Percentiles rank a stretch among this genome's conserved stretches.
These are phyloP conservation scores for Lutraria rhynchaena DNA, from an alignment of 1,140 invertebrate genomes.

Conservation along the genomic window DNA sequence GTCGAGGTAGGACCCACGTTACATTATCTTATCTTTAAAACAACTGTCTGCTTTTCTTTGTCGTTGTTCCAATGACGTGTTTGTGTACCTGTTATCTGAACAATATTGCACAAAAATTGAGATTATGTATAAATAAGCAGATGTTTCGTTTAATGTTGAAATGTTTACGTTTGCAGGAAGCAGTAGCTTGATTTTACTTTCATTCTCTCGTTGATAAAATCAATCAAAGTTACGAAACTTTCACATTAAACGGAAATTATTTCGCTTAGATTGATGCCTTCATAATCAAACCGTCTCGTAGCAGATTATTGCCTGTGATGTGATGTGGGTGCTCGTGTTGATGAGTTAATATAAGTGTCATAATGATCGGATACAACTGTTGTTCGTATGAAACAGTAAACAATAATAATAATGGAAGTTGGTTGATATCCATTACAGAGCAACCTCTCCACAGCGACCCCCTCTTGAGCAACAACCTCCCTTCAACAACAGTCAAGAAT, in stretches of 20 bases:
- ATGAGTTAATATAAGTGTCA: neutral
- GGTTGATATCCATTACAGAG: too few species aligned
- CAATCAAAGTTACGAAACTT: neutral
- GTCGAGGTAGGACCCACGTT: neutral
- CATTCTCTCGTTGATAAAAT: neutral
- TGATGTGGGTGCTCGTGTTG: too few species aligned
- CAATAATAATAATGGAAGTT: too few species aligned
- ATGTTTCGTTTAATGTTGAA: conserved; percentile 18
- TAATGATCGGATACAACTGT: neutral
- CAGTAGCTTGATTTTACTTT: conserved; percentile 4
- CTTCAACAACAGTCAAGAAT: too few species aligned
- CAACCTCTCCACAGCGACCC: too few species aligned
- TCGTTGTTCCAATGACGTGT: neutral
- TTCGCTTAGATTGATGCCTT: neutral
- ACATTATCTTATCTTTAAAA: neutral
- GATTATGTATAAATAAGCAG: conserved; percentile 9
- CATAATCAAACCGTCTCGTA: neutral
- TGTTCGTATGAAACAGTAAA: too few species aligned
- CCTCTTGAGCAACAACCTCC: too few species aligned
- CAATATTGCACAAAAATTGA: neutral
- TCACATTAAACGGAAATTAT: conserved; percentile 9
- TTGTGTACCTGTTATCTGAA: too few species aligned
- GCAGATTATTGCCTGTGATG: neutral
- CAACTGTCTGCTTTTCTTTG: neutral
- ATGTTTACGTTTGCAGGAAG: neutral